Percentiles rank a stretch among this genome's conserved stretches.
Conservation (phyloP, 2,888 invertebrate genomes). For the Chloroclystis v-ata region DNA sequence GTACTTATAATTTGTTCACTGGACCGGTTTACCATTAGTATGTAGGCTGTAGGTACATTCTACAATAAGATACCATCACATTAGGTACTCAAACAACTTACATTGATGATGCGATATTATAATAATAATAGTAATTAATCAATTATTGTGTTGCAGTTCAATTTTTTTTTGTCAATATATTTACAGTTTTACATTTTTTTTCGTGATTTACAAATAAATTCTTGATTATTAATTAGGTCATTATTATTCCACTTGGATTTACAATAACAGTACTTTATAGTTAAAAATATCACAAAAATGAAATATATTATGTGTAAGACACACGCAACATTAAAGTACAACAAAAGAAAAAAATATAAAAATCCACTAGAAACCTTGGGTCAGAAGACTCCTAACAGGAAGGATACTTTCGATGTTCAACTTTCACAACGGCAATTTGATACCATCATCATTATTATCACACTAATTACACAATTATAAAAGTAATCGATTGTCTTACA, state of each 20-base stretch:
- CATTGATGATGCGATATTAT: slow-evolving; percentile 71
- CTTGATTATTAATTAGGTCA: slow-evolving; percentile 79
- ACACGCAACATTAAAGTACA: slow-evolving; percentile 79
- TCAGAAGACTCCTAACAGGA: slow-evolving; percentile 76
- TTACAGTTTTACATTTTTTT: slow-evolving; percentile 79
- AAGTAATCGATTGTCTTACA: slow-evolving; percentile 78
- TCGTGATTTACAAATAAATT: slow-evolving; percentile 78
- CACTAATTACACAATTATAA: slow-evolving; percentile 78
- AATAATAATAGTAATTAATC: slow-evolving; percentile 42
- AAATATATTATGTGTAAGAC: slow-evolving; percentile 80
- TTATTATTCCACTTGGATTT: slow-evolving; percentile 77
- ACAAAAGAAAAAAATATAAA: slow-evolving; percentile 74
- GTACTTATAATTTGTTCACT: slow-evolving; percentile 75
- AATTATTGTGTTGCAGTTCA: slow-evolving; percentile 77
- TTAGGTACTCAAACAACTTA: slow-evolving; percentile 74
- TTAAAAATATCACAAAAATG: slow-evolving; percentile 80
- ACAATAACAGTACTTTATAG: slow-evolving; percentile 79
- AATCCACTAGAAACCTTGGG: slow-evolving; percentile 78
- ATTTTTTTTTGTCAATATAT: slow-evolving; percentile 75
- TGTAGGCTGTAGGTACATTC: slow-evolving; percentile 69
- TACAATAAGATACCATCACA: slow-evolving; percentile 68
- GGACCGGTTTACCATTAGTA: slow-evolving; percentile 72
- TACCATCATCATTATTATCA: slow-evolving; percentile 76
- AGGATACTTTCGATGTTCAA: slow-evolving; percentile 80
- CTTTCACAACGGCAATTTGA: slow-evolving; percentile 76